Percentiles rank a stretch among this genome's conserved stretches.
Evolutionary conservation across 1,140 invertebrate species (phyloP).

Genomic region (Microplitis mediator): DNA sequence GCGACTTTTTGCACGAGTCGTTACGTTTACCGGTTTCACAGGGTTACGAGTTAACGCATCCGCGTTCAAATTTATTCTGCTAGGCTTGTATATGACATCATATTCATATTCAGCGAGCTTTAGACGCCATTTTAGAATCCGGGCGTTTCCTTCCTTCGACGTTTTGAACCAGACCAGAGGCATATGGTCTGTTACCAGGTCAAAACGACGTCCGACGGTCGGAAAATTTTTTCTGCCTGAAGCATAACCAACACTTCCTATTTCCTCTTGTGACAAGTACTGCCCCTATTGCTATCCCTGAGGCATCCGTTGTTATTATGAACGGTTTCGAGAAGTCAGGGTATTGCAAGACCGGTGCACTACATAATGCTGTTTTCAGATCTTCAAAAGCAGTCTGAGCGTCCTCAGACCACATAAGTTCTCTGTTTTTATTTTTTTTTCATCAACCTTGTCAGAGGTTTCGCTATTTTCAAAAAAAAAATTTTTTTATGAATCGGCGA

Average conservation of each 20-base stretch:
- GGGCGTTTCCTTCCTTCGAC: neutral
- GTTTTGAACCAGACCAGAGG: too few relatives aligned
- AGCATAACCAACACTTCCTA: constrained; percentile 45
- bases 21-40: neutral
- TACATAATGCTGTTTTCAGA: constrained; percentile 16
- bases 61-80: constrained; percentile 48
- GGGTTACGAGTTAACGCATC: constrained; percentile 41
- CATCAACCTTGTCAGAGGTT: neutral
- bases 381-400: neutral
- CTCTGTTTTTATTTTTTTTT: neutral
- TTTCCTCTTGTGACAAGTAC: constrained; percentile 34
- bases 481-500: neutral
- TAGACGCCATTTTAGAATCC: constrained; percentile 61
- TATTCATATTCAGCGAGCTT: constrained; percentile 41
- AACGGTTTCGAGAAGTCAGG: constrained; percentile 38
- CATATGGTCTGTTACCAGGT: too few relatives aligned
- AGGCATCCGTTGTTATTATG: constrained; percentile 36
- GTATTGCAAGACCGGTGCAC: constrained; percentile 34
- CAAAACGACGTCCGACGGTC: constrained; percentile 36
- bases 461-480: neutral
- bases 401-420: neutral
- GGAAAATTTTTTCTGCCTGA: constrained; percentile 53
- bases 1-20: neutral
- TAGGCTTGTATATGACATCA: constrained; percentile 37
- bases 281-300: constrained; percentile 29